Conservation (phyloP, 2,888 invertebrate genomes). For the Busseola fusca region DNA sequence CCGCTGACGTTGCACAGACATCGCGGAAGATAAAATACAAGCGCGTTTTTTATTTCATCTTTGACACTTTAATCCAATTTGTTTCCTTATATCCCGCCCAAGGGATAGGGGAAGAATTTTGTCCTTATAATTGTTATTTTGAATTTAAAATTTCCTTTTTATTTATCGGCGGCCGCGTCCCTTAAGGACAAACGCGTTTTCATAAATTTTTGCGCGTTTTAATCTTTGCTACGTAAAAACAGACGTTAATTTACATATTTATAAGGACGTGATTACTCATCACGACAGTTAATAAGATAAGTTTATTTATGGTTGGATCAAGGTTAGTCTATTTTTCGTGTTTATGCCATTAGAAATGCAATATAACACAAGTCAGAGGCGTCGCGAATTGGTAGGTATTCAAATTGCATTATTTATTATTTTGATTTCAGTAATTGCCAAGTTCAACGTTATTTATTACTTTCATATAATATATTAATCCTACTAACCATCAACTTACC, state of each 20-base stretch:
- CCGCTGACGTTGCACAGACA: conserved; percentile 81
- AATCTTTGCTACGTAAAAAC: conserved; percentile 54
- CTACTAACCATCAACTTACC: conserved; percentile 27
- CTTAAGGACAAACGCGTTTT: conserved; percentile 59
- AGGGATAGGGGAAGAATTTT: conserved; percentile 84
- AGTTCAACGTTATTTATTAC: conserved; percentile 35
- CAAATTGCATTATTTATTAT: conserved; percentile 37
- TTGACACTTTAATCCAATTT: conserved; percentile 89
- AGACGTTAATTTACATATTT: conserved; percentile 59
- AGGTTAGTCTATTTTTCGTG: conserved; percentile 17
- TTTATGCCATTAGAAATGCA: conserved; percentile 4
- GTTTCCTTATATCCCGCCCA: conserved; percentile 84
- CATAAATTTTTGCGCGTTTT: conserved; percentile 63
- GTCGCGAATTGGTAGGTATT: conserved; percentile 34
- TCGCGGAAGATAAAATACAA: conserved; percentile 80
- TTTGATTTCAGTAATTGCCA: conserved; percentile 32
- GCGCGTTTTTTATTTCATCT: conserved; percentile 87
- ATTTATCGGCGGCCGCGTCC: conserved; percentile 65
- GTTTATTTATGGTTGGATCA: conserved; percentile 41
- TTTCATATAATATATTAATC: conserved; percentile 22
- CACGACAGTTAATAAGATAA: conserved; percentile 48
- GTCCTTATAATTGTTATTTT: conserved; percentile 86
- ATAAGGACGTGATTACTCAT: conserved; percentile 55
- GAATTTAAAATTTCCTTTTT: conserved; percentile 79
- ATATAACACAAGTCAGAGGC: conserved; percentile 26